A percentile compares a stretch with the other conserved stretches of the same genome.
Evolutionary conservation across 2,797 vertebrate genomes (phyloP).

Genomic region (Silurus aristotelis): DNA sequence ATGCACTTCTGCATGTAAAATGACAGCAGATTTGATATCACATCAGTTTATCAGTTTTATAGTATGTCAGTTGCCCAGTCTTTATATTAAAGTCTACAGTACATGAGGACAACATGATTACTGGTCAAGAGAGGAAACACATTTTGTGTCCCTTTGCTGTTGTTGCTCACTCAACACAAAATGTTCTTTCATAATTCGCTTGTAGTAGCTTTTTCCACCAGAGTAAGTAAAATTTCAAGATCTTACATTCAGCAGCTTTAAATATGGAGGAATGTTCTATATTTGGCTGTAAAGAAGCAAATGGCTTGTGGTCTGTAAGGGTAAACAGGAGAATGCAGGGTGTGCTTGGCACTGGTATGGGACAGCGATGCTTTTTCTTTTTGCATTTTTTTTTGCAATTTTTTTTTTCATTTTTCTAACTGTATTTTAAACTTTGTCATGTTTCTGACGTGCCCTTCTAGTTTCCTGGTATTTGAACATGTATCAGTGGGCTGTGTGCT

Average conservation of each 20-base stretch:
- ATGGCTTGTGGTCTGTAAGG: neutral
- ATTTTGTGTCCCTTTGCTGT: neutral
- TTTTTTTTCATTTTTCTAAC: neutral
- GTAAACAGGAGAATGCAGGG: neutral
- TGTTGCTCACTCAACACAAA: neutral
- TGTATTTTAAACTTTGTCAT: neutral
- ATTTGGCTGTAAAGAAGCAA: neutral
- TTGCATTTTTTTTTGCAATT: too few relatives aligned
- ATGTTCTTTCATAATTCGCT: neutral
- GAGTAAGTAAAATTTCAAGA: neutral
- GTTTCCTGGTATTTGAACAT: neutral
- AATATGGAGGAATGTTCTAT: neutral
- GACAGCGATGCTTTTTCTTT: neutral
- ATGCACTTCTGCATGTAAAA: neutral
- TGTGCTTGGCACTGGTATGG: neutral
- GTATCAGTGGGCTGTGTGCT: neutral
- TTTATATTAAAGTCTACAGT: neutral
- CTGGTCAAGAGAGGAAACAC: neutral
- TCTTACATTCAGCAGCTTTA: neutral
- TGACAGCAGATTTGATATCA: neutral
- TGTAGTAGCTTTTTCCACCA: neutral
- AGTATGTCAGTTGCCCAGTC: neutral
- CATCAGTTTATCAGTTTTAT: neutral
- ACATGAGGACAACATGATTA: neutral
- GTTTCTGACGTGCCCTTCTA: neutral